Conservation (phyloP, 2,888 invertebrate genomes). For the Syritta pipiens region DNA sequence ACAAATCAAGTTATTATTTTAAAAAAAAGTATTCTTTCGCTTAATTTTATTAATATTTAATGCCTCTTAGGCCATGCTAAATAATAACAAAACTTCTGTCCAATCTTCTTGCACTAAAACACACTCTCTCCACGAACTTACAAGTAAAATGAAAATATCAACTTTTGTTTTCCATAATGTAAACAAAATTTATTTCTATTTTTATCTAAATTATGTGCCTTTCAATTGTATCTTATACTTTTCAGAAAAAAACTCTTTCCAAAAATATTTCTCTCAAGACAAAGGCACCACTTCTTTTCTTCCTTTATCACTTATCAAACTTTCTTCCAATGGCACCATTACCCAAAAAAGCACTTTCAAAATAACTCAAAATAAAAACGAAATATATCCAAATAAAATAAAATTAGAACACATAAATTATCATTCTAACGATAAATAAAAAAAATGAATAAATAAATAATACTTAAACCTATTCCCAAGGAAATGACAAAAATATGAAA, state of each 20-base stretch:
- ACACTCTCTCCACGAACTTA: constrained; percentile 55
- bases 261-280: constrained; percentile 25
- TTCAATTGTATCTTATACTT: constrained; percentile 4
- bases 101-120: constrained; percentile 46
- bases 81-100: constrained; percentile 14
- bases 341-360: constrained; percentile 58
- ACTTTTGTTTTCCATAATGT: neutral
- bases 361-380: neutral
- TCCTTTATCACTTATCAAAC: constrained; percentile 38
- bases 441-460: constrained; percentile 31
- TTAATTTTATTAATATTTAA: constrained; percentile 1
- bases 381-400: constrained; percentile 23
- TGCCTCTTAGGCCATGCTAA: constrained; percentile 5
- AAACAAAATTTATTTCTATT: neutral
- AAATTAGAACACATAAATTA: neutral
- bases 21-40: constrained; percentile 14
- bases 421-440: constrained; percentile 47
- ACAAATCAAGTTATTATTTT: constrained; percentile 36
- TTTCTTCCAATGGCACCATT: constrained; percentile 60
- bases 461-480: constrained; percentile 51
- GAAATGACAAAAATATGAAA: constrained; percentile 48
- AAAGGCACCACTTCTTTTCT: constrained; percentile 48
- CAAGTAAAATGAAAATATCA: constrained; percentile 14
- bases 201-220: constrained; percentile 42
- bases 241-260: constrained; percentile 5